Conservation (phyloP, 2,113 vertebrate species). For the Sebastes schlegelii region DNA sequence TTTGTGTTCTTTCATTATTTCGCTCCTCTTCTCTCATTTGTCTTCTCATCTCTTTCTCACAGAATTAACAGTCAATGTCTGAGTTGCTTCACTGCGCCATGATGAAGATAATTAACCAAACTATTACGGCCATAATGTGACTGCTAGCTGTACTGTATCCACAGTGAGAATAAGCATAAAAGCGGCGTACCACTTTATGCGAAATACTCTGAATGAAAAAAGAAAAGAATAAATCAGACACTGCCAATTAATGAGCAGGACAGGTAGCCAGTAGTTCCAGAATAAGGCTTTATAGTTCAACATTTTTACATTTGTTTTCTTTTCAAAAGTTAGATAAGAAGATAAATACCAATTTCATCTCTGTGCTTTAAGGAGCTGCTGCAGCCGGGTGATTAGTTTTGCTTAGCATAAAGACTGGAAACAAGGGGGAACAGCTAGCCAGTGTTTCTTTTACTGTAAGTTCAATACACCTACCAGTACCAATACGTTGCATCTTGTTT, state of each 20-base stretch:
- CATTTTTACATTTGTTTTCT: neutral
- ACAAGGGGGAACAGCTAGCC: neutral
- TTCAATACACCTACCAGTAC: neutral
- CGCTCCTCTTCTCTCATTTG: neutral
- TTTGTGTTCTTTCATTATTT: neutral
- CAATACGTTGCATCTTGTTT: neutral
- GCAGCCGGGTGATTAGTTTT: neutral
- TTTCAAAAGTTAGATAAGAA: neutral
- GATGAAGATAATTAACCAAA: constrained; percentile 13
- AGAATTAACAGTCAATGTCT: neutral
- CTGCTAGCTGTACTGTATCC: neutral
- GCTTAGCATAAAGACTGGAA: neutral
- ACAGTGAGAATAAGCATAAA: neutral
- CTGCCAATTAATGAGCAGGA: neutral
- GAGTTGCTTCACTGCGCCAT: constrained; percentile 2
- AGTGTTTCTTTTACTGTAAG: neutral
- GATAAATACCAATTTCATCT: neutral
- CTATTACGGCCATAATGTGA: neutral
- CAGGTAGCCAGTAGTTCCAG: too few species aligned
- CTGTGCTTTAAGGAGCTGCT: neutral
- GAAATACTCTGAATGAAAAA: neutral
- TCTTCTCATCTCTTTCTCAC: neutral
- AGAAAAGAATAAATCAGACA: neutral
- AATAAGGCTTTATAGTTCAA: neutral
- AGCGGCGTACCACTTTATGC: neutral